Conservation (phyloP, 2,888 invertebrate species). For the Cetonia aurata region DNA sequence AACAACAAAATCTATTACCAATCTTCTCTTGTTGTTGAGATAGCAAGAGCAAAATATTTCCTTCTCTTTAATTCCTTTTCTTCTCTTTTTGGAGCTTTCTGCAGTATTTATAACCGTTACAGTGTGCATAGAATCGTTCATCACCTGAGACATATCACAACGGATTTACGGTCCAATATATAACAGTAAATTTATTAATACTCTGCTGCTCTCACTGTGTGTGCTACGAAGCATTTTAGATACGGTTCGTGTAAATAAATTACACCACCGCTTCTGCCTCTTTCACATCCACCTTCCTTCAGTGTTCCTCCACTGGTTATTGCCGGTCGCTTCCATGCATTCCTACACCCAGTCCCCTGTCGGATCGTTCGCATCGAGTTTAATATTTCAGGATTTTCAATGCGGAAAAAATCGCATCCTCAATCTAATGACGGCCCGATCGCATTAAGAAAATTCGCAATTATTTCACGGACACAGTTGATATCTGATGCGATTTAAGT, state of each 20-base stretch:
- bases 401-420: slow-evolving; percentile 37
- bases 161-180: slow-evolving; percentile 57
- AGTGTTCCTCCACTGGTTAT: slow-evolving; percentile 16
- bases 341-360: slow-evolving; percentile 21
- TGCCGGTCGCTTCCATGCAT: slow-evolving; percentile 21
- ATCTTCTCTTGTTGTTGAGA: neutral
- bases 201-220: slow-evolving; percentile 49
- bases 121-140: slow-evolving; percentile 56
- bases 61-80: neutral
- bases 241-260: slow-evolving; percentile 42
- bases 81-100: slow-evolving; percentile 26
- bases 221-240: slow-evolving; percentile 50
- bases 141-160: slow-evolving; percentile 56
- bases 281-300: slow-evolving; percentile 39
- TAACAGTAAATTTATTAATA: slow-evolving; percentile 57
- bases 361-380: slow-evolving; percentile 28
- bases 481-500: slow-evolving; percentile 12
- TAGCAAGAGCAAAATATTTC: neutral
- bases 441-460: slow-evolving; percentile 37
- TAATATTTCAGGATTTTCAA: slow-evolving; percentile 41
- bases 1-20: too few species aligned
- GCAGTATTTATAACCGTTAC: slow-evolving; percentile 55
- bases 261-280: slow-evolving; percentile 37
- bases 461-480: slow-evolving; percentile 21
- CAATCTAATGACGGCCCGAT: slow-evolving; percentile 24